Evolutionary conservation across 2,797 vertebrate species (phyloP).

Genomic region (Leptodactylus fallax): DNA sequence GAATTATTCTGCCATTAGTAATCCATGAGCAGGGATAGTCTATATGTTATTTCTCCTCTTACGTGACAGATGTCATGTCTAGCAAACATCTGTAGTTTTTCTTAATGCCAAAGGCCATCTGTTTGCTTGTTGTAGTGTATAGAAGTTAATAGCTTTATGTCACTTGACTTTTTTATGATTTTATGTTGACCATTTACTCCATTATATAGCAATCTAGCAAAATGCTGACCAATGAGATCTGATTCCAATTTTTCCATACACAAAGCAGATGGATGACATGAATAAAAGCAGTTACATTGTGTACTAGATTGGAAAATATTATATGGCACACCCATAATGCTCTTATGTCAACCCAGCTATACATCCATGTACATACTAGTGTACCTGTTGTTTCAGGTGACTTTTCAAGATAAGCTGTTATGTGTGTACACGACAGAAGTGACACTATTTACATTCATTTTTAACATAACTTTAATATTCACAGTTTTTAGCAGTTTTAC

Average conservation of each 20-base stretch:
- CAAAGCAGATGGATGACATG: background rate
- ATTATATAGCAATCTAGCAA: background rate
- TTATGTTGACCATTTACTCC: background rate
- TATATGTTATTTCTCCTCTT: slow-evolving; percentile 66
- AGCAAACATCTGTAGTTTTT: slow-evolving; percentile 53
- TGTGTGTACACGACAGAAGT: no score
- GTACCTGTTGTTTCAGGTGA: no score
- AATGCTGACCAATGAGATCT: background rate
- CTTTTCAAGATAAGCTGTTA: no score
- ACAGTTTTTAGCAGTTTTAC: no score
- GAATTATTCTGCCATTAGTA: slow-evolving; percentile 70
- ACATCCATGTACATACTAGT: no score
- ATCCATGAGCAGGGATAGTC: slow-evolving; percentile 67
- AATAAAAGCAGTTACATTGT: background rate
- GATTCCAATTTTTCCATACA: background rate
- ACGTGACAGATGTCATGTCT: slow-evolving; percentile 52
- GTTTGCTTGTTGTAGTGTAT: background rate
- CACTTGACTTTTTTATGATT: slow-evolving; percentile 2
- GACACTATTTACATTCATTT: no score
- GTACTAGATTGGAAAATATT: background rate
- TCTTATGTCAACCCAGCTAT: no score
- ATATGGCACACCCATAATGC: no score
- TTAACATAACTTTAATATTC: no score
- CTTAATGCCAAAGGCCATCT: slow-evolving; percentile 45
- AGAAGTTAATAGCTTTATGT: slow-evolving; percentile 6